Evolutionary conservation across 2,888 invertebrate species (phyloP).

Genomic region (Galeruca laticollis): DNA sequence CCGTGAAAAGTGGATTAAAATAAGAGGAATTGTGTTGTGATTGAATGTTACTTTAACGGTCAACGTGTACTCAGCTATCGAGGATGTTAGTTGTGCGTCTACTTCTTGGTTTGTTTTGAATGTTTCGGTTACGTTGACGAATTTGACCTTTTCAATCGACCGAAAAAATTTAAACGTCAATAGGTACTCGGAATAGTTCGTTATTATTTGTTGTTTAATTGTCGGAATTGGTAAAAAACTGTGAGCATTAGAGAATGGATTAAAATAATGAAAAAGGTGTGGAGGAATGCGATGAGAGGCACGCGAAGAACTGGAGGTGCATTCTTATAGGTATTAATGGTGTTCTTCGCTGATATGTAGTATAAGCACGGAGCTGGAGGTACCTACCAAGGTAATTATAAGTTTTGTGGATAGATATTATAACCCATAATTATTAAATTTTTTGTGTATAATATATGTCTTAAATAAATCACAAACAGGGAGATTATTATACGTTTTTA

Average conservation of each 20-base stretch:
- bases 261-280: constrained; percentile 27
- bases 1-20: constrained; percentile 31
- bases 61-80: constrained; percentile 17
- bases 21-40: constrained; percentile 20
- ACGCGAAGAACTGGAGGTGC: constrained; percentile 38
- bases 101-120: constrained; percentile 30
- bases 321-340: constrained; percentile 35
- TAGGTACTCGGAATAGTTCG: constrained; percentile 6
- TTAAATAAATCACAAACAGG: not conserved
- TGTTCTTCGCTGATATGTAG: constrained; percentile 39
- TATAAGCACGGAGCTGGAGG: constrained; percentile 37
- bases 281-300: constrained; percentile 35
- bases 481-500: too few relatives aligned
- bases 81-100: constrained; percentile 9
- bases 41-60: constrained; percentile 11
- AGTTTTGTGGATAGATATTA: constrained; percentile 22
- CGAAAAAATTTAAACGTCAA: constrained; percentile 6
- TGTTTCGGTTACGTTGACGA: constrained; percentile 5
- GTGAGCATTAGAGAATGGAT: constrained; percentile 3
- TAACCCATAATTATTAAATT: constrained; percentile 20
- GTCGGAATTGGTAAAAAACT: not conserved
- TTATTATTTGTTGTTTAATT: constrained; percentile 13
- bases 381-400: constrained; percentile 42
- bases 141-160: constrained; percentile 23
- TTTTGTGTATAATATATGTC: not conserved